These are phyloP conservation scores for Drosophila varians DNA, from an alignment of 1,140 invertebrate genomes.

Conservation along the genomic window DNA sequence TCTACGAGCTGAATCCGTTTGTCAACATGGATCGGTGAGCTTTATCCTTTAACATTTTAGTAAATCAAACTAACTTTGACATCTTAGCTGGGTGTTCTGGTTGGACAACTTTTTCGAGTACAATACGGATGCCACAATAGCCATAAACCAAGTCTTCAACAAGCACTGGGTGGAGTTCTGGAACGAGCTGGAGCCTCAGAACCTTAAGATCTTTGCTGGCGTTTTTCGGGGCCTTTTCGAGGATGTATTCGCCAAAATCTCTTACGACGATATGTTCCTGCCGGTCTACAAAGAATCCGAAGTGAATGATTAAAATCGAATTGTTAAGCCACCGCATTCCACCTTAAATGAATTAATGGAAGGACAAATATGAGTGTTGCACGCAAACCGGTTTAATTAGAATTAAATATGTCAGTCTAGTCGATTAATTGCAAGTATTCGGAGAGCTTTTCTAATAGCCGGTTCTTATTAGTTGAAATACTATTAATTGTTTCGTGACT, in stretches of 20 bases:
- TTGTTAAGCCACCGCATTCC: background rate
- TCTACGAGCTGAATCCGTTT: constrained; percentile 47
- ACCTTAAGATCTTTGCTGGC: constrained; percentile 34
- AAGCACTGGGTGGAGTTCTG: constrained; percentile 59
- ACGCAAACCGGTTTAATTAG: constrained; percentile 39
- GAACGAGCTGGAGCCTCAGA: constrained; percentile 59
- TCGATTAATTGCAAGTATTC: background rate
- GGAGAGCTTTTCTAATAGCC: constrained; percentile 13
- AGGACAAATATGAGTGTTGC: constrained; percentile 25
- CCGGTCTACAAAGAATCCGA: constrained; percentile 20
- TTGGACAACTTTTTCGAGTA: constrained; percentile 54
- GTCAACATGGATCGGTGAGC: constrained; percentile 54
- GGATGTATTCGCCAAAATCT: constrained; percentile 43
- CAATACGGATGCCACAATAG: constrained; percentile 52
- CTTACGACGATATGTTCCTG: constrained; percentile 64
- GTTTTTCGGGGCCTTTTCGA: constrained; percentile 46
- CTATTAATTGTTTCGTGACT: constrained; percentile 19
- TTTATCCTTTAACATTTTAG: background rate
- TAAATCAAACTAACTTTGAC: background rate
- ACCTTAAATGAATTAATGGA: constrained; percentile 16
- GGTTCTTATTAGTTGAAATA: constrained; percentile 7
- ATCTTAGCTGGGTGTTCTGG: constrained; percentile 38
- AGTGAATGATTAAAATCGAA: constrained; percentile 27
- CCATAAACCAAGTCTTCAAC: constrained; percentile 53
- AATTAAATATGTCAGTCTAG: constrained; percentile 2